A percentile compares a stretch with the other conserved stretches of the same genome.
Conservation (phyloP, 64 coral and sea anemone species). For the Stichodactyla mertensii region DNA sequence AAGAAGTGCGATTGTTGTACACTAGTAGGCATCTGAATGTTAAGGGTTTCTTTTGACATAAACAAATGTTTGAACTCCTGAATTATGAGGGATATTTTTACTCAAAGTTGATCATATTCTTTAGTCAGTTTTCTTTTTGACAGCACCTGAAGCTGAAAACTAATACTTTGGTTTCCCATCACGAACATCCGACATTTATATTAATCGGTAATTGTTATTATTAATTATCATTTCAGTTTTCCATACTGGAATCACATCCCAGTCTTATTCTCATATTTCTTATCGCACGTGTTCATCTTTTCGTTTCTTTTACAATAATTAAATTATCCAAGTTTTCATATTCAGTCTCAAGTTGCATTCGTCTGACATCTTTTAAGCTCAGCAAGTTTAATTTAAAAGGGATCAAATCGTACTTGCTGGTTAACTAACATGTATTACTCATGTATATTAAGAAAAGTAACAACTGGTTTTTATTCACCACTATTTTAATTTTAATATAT, state of each 20-base stretch:
- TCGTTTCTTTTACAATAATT: not conserved
- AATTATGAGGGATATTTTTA: slow-evolving; percentile 6
- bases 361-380: no score
- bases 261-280: not conserved
- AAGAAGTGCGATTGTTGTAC: not conserved
- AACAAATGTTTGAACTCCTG: not conserved
- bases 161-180: not conserved
- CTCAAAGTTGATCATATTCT: not conserved
- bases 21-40: not conserved
- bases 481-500: no score
- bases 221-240: not conserved
- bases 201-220: not conserved
- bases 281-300: not conserved
- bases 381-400: no score
- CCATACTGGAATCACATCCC: not conserved
- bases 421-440: no score
- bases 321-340: no score
- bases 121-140: not conserved
- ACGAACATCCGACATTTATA: not conserved
- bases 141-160: not conserved
- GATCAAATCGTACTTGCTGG: no score
- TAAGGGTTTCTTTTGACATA: not conserved
- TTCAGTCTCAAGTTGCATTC: no score
- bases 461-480: no score
- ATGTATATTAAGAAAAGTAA: no score